A percentile compares a stretch with the other conserved stretches of the same genome.
phyloP scores from a whole-genome alignment of 2,797 vertebrate genomes.

The Yasuhikotakia modesta region DNA sequence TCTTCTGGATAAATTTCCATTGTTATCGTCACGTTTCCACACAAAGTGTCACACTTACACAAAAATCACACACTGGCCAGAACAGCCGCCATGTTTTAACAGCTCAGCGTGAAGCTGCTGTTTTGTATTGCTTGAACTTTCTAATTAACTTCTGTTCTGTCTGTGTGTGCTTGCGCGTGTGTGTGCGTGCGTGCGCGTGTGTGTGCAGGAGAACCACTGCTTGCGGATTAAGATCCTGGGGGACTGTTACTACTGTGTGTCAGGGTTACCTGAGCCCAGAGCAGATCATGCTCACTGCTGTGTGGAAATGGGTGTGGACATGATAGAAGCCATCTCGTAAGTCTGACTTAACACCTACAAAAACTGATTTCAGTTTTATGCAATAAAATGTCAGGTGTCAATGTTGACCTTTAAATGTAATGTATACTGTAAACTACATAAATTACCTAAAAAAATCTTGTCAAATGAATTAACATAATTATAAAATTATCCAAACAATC shows the following conservation, averaged over 20 bases:
- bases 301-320: constrained; percentile 97
- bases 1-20: background rate
- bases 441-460: too few relatives aligned
- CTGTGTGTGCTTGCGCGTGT: too few relatives aligned
- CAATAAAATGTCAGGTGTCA: background rate
- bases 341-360: constrained; percentile 47
- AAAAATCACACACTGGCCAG: constrained; percentile 36
- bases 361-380: too few relatives aligned
- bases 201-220: constrained; percentile 91
- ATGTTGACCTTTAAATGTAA: background rate
- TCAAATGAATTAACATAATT: too few relatives aligned
- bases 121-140: constrained; percentile 38
- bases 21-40: background rate
- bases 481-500: too few relatives aligned
- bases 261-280: constrained; percentile 90
- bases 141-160: constrained; percentile 45
- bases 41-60: background rate
- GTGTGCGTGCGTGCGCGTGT: too few relatives aligned
- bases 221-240: constrained; percentile 96
- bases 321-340: constrained; percentile 98
- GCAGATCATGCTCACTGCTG: constrained; percentile 97
- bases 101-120: constrained; percentile 47
- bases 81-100: constrained; percentile 31
- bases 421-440: too few relatives aligned
- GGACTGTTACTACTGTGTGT: constrained; percentile 97